A percentile compares a stretch with the other conserved stretches of the same genome.
Evolutionary conservation across 1,140 invertebrate species (phyloP).

Genomic region (Zaprionus tsacasi): DNA sequence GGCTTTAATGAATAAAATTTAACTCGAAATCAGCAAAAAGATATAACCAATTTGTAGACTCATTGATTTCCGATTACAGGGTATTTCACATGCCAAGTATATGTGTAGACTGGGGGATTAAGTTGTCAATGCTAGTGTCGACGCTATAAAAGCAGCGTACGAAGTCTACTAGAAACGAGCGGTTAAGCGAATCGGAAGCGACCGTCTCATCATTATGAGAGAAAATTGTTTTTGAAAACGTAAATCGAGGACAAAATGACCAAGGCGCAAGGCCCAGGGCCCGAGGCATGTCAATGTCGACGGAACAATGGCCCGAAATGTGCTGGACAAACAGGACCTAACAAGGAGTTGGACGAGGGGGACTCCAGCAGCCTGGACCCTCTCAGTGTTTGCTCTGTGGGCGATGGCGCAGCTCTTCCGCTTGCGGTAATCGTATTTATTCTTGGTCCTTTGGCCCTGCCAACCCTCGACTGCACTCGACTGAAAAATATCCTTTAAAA

Average conservation of each 20-base stretch:
- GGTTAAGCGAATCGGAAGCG: slow-evolving; percentile 55
- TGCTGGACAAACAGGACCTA: slow-evolving; percentile 56
- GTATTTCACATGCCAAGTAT: slow-evolving; percentile 10
- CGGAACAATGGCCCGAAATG: slow-evolving; percentile 55
- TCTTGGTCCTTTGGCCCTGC: slow-evolving; percentile 65
- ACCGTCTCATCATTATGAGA: slow-evolving; percentile 60
- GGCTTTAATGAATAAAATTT: too few species aligned
- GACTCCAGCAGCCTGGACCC: not conserved
- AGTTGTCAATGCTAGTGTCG: slow-evolving; percentile 24
- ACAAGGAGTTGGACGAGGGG: slow-evolving; percentile 13
- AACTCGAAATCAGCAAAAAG: too few species aligned
- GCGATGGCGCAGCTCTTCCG: slow-evolving; percentile 3
- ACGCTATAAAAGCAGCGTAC: slow-evolving; percentile 25
- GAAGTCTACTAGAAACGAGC: slow-evolving; percentile 31
- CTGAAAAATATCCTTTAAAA: slow-evolving; percentile 67
- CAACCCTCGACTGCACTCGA: slow-evolving; percentile 49
- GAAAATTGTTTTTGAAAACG: slow-evolving; percentile 74
- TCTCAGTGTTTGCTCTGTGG: slow-evolving; percentile 4
- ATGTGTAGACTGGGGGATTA: not conserved
- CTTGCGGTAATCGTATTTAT: slow-evolving; percentile 65
- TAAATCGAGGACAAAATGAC: slow-evolving; percentile 73
- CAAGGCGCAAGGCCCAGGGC: slow-evolving; percentile 33
- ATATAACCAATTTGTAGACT: too few species aligned
- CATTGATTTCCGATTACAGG: not conserved
- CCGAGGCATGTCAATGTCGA: slow-evolving; percentile 54